phyloP scores from a whole-genome alignment of 1,140 invertebrate species.

The Globodera rostochiensis region DNA sequence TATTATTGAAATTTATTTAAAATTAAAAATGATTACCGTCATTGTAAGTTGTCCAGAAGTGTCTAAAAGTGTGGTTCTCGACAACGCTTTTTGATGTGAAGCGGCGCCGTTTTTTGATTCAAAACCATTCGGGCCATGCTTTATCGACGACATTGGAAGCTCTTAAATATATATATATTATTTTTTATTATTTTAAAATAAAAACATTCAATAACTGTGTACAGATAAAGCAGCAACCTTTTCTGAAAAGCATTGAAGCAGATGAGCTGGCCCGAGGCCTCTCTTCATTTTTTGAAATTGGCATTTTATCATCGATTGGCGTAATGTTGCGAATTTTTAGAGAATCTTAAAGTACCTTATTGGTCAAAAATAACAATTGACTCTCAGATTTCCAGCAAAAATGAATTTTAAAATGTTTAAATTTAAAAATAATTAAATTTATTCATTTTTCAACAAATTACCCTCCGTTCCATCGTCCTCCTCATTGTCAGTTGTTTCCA shows the following conservation, averaged over 20 bases:
- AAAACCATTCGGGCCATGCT: background rate
- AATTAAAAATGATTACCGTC: background rate
- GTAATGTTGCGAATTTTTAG: background rate
- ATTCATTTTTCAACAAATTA: background rate
- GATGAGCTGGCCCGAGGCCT: constrained; percentile 1
- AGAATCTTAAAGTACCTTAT: background rate
- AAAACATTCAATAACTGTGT: too few relatives aligned
- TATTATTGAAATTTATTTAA: background rate
- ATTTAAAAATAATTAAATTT: background rate
- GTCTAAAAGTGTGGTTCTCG: background rate
- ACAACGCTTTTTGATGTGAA: background rate
- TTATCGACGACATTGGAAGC: background rate
- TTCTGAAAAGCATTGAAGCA: constrained; percentile 6
- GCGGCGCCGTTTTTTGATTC: background rate
- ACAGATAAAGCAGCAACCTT: background rate
- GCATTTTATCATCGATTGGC: background rate
- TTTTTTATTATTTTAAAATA: too few relatives aligned
- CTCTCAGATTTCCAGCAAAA: too few relatives aligned
- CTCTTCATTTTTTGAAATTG: background rate
- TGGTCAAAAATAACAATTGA: background rate
- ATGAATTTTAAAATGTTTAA: background rate
- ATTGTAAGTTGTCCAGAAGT: background rate
- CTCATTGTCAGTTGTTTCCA: background rate
- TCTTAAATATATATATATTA: background rate
- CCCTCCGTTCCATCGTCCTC: background rate